Conservation (phyloP, 2,888 invertebrate genomes). For the Athalia rosae region DNA sequence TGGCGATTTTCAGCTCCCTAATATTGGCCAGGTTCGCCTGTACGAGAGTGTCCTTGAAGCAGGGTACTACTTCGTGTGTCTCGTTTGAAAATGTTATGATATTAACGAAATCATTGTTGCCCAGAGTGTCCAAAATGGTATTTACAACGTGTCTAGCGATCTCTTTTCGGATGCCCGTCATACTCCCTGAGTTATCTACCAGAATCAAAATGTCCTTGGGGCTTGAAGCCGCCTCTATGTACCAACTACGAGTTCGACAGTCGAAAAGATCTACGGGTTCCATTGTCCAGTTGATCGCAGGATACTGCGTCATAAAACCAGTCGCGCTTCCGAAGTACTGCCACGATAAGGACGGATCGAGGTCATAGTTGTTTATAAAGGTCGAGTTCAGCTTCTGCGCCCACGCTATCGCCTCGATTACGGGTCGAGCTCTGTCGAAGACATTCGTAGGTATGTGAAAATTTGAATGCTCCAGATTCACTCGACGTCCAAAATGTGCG, state of each 20-base stretch:
- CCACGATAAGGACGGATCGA: conserved; percentile 94
- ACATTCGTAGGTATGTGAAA: conserved; percentile 98
- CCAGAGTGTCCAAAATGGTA: conserved; percentile 95
- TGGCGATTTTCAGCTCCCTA: conserved; percentile 86
- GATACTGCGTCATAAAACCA: conserved; percentile 98
- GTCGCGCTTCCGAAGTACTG: conserved; percentile 98
- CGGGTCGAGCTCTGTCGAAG: conserved; percentile 90
- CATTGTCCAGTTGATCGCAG: conserved; percentile 89
- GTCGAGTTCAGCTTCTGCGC: conserved; percentile 93
- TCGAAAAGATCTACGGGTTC: conserved; percentile 95
- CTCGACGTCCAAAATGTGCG: conserved; percentile 83
- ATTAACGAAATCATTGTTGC: conserved; percentile 98
- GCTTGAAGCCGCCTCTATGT: conserved; percentile 97
- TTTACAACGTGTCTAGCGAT: conserved; percentile 92
- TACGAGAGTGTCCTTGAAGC: conserved; percentile 92
- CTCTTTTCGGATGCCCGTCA: conserved; percentile 91
- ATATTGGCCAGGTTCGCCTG: conserved; percentile 93
- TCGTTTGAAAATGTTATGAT: conserved; percentile 93
- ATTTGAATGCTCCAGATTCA: conserved; percentile 86
- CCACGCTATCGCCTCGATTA: conserved; percentile 96
- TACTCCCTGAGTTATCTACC: conserved; percentile 92
- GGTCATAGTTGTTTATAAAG: conserved; percentile 90
- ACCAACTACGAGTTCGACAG: conserved; percentile 96
- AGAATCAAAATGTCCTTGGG: conserved; percentile 95
- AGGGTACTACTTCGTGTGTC: conserved; percentile 88